A percentile compares a stretch with the other conserved stretches of the same genome.
Conservation (phyloP, 2,797 vertebrate species). For the Kryptopterus vitreolus region DNA sequence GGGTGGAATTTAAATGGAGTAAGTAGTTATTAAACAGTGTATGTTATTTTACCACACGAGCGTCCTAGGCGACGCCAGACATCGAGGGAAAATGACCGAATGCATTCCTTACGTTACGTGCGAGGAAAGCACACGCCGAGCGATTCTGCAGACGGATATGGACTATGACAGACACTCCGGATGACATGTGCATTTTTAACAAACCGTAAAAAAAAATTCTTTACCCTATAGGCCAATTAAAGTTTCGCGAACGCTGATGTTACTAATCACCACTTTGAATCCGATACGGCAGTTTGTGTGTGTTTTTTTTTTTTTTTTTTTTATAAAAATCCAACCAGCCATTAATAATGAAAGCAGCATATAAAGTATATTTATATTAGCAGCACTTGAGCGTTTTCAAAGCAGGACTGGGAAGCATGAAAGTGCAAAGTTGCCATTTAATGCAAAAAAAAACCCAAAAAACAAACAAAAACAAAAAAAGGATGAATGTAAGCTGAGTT, state of each 20-base stretch:
- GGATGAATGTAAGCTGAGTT: neutral
- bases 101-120: neutral
- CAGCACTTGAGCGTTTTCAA: neutral
- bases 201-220: constrained; percentile 33
- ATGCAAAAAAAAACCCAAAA: neutral
- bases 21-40: constrained; percentile 42
- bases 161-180: constrained; percentile 33
- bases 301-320: too few relatives aligned
- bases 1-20: constrained; percentile 50
- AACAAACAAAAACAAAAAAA: neutral
- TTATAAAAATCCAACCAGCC: constrained; percentile 59
- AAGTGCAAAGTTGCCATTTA: neutral
- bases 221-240: constrained; percentile 65
- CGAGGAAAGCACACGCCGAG: constrained; percentile 36
- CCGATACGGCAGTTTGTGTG: constrained; percentile 62
- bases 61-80: neutral
- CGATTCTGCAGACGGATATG: constrained; percentile 43
- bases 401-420: neutral
- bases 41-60: constrained; percentile 38
- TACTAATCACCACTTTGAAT: constrained; percentile 59
- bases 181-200: constrained; percentile 47
- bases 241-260: constrained; percentile 47
- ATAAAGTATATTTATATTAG: constrained; percentile 21
- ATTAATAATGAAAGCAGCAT: constrained; percentile 47
- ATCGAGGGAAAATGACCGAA: neutral